Evolutionary conservation across 1,140 invertebrate genomes (phyloP).

Genomic region (Lepidurus arcticus): DNA sequence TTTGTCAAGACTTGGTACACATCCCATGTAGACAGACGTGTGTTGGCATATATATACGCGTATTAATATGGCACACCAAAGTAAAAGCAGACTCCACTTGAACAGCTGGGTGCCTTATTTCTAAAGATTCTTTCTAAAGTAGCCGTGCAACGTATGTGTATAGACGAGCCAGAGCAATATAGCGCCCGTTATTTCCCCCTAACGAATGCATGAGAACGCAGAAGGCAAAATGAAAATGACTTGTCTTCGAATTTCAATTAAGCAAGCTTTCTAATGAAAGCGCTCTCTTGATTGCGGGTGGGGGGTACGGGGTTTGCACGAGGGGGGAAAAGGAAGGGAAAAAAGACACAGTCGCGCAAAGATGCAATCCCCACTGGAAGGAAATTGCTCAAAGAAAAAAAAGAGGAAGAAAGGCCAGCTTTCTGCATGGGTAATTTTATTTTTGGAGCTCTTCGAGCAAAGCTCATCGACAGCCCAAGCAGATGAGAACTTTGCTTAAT

Average conservation of each 20-base stretch:
- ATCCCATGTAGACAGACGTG: neutral
- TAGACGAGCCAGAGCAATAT: neutral
- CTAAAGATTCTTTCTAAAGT: neutral
- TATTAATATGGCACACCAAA: constrained; percentile 1
- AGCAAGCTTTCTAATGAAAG: constrained; percentile 22
- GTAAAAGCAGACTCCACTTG: neutral
- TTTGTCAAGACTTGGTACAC: neutral
- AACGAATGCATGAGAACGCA: constrained; percentile 14
- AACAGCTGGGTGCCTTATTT: constrained; percentile 1
- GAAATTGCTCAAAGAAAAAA: neutral
- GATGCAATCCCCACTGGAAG: neutral
- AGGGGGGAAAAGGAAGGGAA: neutral
- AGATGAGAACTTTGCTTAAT: constrained; percentile 22
- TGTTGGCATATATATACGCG: constrained; percentile 18
- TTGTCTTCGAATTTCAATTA: constrained; percentile 20
- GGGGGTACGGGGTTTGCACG: neutral
- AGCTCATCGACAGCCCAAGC: constrained; percentile 10
- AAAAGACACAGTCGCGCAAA: neutral
- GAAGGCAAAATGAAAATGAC: constrained; percentile 14
- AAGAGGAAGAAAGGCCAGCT: neutral
- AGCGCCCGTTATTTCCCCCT: neutral
- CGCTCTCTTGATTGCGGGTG: neutral
- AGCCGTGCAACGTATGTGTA: neutral
- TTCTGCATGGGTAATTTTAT: constrained; percentile 22
- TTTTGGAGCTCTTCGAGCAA: neutral